A percentile compares a stretch with the other conserved stretches of the same genome.
These are phyloP conservation scores for Microtus pennsylvanicus DNA, from an alignment of 2,113 vertebrate species.

Conservation along the genomic window DNA sequence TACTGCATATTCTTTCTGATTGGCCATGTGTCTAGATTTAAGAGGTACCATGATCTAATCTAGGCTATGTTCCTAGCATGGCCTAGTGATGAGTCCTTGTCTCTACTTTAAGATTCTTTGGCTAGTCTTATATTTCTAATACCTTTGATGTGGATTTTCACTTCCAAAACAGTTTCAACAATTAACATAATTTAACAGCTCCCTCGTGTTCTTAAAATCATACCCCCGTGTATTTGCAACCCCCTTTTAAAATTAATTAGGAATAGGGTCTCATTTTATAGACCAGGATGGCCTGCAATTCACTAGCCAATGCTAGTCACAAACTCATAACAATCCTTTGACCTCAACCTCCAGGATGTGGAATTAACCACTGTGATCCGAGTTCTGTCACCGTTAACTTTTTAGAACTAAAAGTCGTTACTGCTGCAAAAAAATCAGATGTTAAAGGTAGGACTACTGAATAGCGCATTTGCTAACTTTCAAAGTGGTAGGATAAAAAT, in stretches of 20 bases:
- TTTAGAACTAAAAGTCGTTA: neutral
- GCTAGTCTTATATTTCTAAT: neutral
- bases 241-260: neutral
- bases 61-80: accelerated
- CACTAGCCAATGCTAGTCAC: neutral
- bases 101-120: slow-evolving; percentile 15
- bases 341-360: neutral
- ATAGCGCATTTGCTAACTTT: neutral
- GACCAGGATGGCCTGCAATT: neutral
- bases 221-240: neutral
- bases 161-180: neutral
- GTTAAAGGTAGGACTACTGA: neutral
- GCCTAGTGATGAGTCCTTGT: neutral
- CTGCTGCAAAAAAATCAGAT: neutral
- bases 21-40: neutral
- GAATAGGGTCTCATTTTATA: neutral
- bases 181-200: neutral
- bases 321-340: neutral
- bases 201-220: neutral
- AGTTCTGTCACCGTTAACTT: neutral
- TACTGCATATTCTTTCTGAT: neutral
- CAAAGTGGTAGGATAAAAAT: slow-evolving; percentile 3
- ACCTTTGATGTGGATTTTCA: slow-evolving; percentile 15
- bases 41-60: accelerated
- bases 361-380: neutral